These are phyloP conservation scores for Cataglyphis rosenhaueri DNA, from an alignment of 2,888 invertebrate genomes.

Conservation along the genomic window DNA sequence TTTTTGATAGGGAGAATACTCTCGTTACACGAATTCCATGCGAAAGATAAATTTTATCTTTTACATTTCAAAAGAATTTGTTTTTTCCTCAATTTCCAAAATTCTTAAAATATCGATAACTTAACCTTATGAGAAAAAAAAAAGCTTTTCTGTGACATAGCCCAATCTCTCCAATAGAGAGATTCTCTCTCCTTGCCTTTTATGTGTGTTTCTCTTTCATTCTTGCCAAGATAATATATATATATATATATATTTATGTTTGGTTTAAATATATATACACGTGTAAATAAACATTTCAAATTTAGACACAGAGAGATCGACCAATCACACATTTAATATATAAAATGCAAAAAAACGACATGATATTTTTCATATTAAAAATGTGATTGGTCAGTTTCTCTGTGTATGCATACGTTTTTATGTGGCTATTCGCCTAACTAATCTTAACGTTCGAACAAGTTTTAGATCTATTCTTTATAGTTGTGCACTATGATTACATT, in stretches of 20 bases:
- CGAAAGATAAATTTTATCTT: background rate
- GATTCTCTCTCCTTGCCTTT: background rate
- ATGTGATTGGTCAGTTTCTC: background rate
- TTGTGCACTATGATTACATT: background rate
- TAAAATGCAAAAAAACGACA: background rate
- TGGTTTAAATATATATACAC: conserved; percentile 49
- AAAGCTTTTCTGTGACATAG: background rate
- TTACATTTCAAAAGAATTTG: background rate
- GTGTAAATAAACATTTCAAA: background rate
- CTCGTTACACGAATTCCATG: background rate
- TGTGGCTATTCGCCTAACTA: background rate
- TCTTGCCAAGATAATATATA: background rate
- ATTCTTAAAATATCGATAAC: background rate
- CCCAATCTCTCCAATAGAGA: background rate
- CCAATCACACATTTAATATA: background rate
- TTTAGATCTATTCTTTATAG: background rate
- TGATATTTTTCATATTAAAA: background rate
- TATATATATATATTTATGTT: background rate
- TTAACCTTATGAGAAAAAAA: background rate
- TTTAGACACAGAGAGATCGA: background rate
- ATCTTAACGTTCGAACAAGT: background rate
- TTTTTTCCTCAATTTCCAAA: background rate
- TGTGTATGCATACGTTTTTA: background rate
- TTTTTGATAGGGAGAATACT: background rate
- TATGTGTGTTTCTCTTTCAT: background rate